Evolutionary conservation across 2,888 invertebrate genomes (phyloP).

Genomic region (Tipula lateralis): DNA sequence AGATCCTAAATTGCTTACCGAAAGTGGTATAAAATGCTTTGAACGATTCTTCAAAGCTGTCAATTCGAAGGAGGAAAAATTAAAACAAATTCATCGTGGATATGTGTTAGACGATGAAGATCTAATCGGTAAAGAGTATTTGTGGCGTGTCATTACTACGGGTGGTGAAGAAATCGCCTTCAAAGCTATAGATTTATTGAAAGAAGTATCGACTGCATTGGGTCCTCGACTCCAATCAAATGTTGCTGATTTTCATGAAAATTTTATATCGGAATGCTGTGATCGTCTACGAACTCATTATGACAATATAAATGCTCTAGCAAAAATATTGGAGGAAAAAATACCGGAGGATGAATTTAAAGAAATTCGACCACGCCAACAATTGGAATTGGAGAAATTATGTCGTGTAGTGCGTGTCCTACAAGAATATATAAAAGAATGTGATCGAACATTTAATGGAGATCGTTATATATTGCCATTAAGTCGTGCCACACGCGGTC

Average conservation of each 20-base stretch:
- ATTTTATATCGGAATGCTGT: constrained; percentile 87
- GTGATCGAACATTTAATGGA: constrained; percentile 81
- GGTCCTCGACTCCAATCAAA: constrained; percentile 78
- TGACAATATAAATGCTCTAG: constrained; percentile 64
- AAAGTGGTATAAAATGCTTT: constrained; percentile 90
- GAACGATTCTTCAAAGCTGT: constrained; percentile 69
- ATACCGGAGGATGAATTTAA: constrained; percentile 36
- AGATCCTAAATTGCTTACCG: constrained; percentile 85
- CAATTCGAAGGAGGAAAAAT: constrained; percentile 89
- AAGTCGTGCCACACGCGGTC: constrained; percentile 79
- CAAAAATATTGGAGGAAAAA: constrained; percentile 39
- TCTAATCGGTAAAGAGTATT: constrained; percentile 91
- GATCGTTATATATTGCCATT: constrained; percentile 87
- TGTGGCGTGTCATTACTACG: constrained; percentile 89
- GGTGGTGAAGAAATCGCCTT: constrained; percentile 89
- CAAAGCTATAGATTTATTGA: constrained; percentile 84
- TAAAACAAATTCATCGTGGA: constrained; percentile 78
- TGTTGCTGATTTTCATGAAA: constrained; percentile 80
- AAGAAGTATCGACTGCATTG: constrained; percentile 90
- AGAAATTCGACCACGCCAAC: constrained; percentile 44
- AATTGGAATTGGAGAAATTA: constrained; percentile 73
- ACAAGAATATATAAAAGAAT: constrained; percentile 92
- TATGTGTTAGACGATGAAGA: constrained; percentile 89
- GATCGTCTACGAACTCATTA: constrained; percentile 81
- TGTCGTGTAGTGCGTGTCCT: constrained; percentile 90